phyloP scores from a whole-genome alignment of 2,888 invertebrate species.

The Nowickia ferox region DNA sequence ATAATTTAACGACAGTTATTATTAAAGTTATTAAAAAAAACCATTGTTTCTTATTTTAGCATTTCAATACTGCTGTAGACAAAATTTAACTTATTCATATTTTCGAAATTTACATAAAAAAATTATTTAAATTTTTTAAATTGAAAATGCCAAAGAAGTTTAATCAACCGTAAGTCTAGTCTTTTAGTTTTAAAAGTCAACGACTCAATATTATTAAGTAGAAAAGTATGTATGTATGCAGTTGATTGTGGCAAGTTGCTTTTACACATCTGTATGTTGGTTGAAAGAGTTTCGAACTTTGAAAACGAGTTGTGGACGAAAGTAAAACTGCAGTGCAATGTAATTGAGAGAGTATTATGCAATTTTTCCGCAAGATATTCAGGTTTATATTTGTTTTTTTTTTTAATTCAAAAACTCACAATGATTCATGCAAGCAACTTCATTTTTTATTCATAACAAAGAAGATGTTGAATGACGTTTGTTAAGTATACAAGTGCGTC shows the following conservation, averaged over 20 bases:
- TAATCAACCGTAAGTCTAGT: constrained; percentile 58
- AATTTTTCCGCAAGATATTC: constrained; percentile 39
- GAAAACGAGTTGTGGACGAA: constrained; percentile 63
- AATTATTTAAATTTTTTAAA: background rate
- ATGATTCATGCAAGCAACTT: background rate
- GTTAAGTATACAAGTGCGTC: too few species aligned
- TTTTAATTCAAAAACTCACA: background rate
- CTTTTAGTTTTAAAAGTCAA: constrained; percentile 51
- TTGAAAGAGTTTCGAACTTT: constrained; percentile 38
- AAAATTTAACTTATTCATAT: background rate
- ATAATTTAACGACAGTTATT: constrained; percentile 24
- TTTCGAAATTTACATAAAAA: constrained; percentile 8
- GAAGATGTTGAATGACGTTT: background rate
- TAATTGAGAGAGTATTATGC: constrained; percentile 27
- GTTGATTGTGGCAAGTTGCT: background rate
- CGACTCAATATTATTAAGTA: constrained; percentile 22
- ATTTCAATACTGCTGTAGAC: constrained; percentile 13
- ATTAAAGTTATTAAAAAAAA: constrained; percentile 5
- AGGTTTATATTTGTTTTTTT: constrained; percentile 40
- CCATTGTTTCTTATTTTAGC: constrained; percentile 2
- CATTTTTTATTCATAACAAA: background rate
- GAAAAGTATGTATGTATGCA: background rate
- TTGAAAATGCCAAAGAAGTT: constrained; percentile 34
- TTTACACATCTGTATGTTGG: background rate
- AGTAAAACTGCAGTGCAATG: constrained; percentile 55